A percentile compares a stretch with the other conserved stretches of the same genome.
These are phyloP conservation scores for Sorex fumeus DNA, from an alignment of 2,113 vertebrate genomes.

Conservation along the genomic window DNA sequence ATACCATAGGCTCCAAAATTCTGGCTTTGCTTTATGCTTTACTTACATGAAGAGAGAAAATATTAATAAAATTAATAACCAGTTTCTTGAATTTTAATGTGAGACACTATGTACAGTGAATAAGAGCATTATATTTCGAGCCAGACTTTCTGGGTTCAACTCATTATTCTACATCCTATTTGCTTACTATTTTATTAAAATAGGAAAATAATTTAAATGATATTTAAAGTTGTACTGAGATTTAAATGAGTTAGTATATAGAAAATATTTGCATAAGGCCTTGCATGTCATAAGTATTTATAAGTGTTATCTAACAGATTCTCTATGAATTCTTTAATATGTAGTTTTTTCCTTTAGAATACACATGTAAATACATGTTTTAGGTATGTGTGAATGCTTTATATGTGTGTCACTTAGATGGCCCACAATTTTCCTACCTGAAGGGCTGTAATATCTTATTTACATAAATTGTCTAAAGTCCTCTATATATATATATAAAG, in stretches of 20 bases:
- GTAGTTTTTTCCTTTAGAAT: not conserved
- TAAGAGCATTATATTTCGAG: not conserved
- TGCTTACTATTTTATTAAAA: not conserved
- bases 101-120: not conserved
- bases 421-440: not conserved
- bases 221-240: not conserved
- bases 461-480: not conserved
- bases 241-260: not conserved
- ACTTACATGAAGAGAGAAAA: constrained; percentile 36
- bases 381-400: not conserved
- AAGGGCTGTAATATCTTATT: not conserved
- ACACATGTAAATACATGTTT: not conserved
- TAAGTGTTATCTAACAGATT: not conserved
- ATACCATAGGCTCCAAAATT: not conserved
- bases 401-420: not conserved
- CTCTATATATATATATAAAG: not conserved
- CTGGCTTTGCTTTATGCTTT: not conserved
- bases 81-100: constrained; percentile 39
- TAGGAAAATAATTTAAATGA: not conserved
- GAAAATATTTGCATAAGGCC: not conserved
- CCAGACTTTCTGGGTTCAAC: not conserved
- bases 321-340: not conserved
- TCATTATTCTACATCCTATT: not conserved
- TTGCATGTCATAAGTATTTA: not conserved
- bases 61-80: not conserved